A percentile compares a stretch with the other conserved stretches of the same genome.
phyloP scores from a whole-genome alignment of 1,140 invertebrate genomes.

The Papilio glaucus region DNA sequence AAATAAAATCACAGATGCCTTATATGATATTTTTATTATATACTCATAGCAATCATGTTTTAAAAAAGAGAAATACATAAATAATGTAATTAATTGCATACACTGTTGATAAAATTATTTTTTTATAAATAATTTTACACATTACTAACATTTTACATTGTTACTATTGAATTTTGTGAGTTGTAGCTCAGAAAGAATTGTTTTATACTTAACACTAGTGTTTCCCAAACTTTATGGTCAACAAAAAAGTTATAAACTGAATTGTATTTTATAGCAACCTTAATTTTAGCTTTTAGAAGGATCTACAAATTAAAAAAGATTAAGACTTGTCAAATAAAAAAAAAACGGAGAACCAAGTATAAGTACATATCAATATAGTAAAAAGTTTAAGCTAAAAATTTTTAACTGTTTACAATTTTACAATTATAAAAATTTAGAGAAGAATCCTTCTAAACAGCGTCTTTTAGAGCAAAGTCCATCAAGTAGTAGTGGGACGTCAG shows the following conservation, averaged over 20 bases:
- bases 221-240: background rate
- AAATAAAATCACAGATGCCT: background rate
- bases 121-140: too few species aligned
- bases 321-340: too few species aligned
- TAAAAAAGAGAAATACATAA: background rate
- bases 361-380: too few species aligned
- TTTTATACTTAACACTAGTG: background rate
- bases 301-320: background rate
- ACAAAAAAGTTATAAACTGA: background rate
- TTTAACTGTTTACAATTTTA: too few species aligned
- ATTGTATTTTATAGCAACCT: too few species aligned
- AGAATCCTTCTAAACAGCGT: too few species aligned
- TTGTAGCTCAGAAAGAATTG: background rate
- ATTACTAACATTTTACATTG: background rate
- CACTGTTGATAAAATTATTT: too few species aligned
- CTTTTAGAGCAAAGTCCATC: background rate
- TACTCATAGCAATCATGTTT: background rate
- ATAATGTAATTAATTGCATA: background rate
- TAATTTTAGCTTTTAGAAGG: too few species aligned
- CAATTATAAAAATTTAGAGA: too few species aligned
- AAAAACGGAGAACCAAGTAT: too few species aligned
- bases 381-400: too few species aligned
- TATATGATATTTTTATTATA: background rate
- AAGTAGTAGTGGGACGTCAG: background rate
- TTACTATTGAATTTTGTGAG: background rate